Conservation (phyloP, 2,113 vertebrate species). For the Cyrtonyx montezumae region DNA sequence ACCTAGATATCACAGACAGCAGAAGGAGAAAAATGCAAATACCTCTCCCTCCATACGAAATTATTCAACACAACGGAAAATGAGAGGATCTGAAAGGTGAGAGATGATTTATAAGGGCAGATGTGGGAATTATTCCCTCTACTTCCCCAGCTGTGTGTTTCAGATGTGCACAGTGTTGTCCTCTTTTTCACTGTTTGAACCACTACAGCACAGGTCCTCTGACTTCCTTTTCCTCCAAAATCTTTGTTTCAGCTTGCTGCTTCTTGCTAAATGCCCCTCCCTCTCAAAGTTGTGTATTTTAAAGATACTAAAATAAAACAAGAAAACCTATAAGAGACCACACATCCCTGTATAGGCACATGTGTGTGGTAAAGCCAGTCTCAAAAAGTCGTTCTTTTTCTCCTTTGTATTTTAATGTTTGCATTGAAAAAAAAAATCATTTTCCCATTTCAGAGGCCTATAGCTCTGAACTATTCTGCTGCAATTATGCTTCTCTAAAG, state of each 20-base stretch:
- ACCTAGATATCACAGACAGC: constrained; percentile 55
- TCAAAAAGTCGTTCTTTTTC: constrained; percentile 12
- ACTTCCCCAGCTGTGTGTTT: constrained; percentile 54
- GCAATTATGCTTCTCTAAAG: constrained; percentile 69
- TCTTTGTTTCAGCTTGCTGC: constrained; percentile 29
- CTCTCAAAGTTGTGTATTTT: constrained; percentile 16
- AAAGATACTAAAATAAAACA: constrained; percentile 45
- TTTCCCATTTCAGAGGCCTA: constrained; percentile 43
- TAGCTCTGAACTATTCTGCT: constrained; percentile 55
- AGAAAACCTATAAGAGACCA: neutral
- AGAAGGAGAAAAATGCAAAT: constrained; percentile 58
- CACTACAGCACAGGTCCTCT: neutral
- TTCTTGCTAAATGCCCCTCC: constrained; percentile 2
- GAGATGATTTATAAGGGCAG: constrained; percentile 40
- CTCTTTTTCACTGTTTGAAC: constrained; percentile 52
- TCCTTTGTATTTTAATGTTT: constrained; percentile 45
- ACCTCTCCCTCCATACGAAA: neutral
- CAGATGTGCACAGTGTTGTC: constrained; percentile 52
- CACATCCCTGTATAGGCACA: neutral
- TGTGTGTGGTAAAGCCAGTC: neutral
- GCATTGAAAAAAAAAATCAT: neutral
- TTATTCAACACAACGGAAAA: constrained; percentile 44
- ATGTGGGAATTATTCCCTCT: constrained; percentile 44
- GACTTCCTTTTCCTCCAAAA: constrained; percentile 30
- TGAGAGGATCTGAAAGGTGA: constrained; percentile 36